Conservation (phyloP, 2,797 vertebrate species). For the Pseudocheirus occidentalis region DNA sequence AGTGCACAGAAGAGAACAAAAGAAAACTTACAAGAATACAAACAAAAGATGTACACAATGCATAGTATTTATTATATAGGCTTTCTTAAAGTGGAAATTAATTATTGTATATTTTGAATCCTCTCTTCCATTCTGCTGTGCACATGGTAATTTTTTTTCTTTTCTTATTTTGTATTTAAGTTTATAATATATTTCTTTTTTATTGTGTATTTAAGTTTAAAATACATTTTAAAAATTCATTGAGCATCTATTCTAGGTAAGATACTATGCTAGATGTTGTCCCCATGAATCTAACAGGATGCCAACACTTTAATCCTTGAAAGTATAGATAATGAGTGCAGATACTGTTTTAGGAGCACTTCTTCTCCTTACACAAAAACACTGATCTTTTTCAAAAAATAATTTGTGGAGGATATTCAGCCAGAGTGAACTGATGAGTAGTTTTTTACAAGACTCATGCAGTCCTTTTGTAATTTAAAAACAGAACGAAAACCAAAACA, state of each 20-base stretch:
- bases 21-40: too few species aligned
- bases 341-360: background rate
- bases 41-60: too few species aligned
- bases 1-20: too few species aligned
- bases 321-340: background rate
- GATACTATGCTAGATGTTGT: background rate
- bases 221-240: background rate
- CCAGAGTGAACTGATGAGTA: background rate
- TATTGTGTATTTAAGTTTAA: too few species aligned
- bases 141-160: too few species aligned
- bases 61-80: too few species aligned
- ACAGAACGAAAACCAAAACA: background rate
- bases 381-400: background rate
- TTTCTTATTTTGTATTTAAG: too few species aligned
- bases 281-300: background rate
- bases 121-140: too few species aligned
- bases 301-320: background rate
- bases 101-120: too few species aligned
- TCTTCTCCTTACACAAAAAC: background rate
- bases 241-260: background rate
- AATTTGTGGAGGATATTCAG: background rate
- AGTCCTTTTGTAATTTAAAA: background rate
- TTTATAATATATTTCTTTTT: too few species aligned
- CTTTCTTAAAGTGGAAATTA: too few species aligned
- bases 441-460: background rate